These are phyloP conservation scores for Phortica variegata DNA, from an alignment of 1,140 invertebrate species.

Conservation along the genomic window DNA sequence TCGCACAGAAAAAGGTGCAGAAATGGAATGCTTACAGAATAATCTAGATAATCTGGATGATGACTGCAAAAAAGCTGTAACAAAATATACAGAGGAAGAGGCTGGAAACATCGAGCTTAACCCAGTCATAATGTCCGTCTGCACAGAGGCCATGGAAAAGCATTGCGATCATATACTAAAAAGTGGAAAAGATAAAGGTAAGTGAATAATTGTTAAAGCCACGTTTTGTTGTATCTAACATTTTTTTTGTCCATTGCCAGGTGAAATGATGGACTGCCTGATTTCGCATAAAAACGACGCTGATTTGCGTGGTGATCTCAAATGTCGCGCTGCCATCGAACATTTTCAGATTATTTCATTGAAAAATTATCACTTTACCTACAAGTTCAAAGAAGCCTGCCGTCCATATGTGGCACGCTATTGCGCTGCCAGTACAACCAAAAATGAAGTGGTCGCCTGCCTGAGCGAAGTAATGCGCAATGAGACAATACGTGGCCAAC, in stretches of 20 bases:
- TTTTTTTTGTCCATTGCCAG: slow-evolving; percentile 8
- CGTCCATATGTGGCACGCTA: slow-evolving; percentile 77
- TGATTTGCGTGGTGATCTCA: slow-evolving; percentile 70
- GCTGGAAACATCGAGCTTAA: slow-evolving; percentile 84
- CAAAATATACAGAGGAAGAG: slow-evolving; percentile 89
- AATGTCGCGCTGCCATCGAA: slow-evolving; percentile 91
- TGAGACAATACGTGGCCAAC: slow-evolving; percentile 78
- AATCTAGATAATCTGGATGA: slow-evolving; percentile 71
- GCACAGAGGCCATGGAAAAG: slow-evolving; percentile 78
- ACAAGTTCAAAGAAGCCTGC: slow-evolving; percentile 94
- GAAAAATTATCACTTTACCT: slow-evolving; percentile 92
- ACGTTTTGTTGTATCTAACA: background rate
- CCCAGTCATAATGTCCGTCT: slow-evolving; percentile 78
- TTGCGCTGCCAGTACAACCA: slow-evolving; percentile 77
- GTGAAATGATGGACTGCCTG: slow-evolving; percentile 91
- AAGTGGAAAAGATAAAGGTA: slow-evolving; percentile 70
- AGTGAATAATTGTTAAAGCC: background rate
- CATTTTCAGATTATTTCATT: slow-evolving; percentile 90
- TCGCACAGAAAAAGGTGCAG: slow-evolving; percentile 80
- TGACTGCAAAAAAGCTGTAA: slow-evolving; percentile 63
- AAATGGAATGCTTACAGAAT: slow-evolving; percentile 90
- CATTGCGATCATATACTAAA: slow-evolving; percentile 74
- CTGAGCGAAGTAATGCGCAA: slow-evolving; percentile 87
- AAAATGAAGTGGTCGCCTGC: slow-evolving; percentile 86
- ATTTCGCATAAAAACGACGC: slow-evolving; percentile 89